A percentile compares a stretch with the other conserved stretches of the same genome.
Conservation (phyloP, 1,140 invertebrate genomes). For the Orius insidiosus region DNA sequence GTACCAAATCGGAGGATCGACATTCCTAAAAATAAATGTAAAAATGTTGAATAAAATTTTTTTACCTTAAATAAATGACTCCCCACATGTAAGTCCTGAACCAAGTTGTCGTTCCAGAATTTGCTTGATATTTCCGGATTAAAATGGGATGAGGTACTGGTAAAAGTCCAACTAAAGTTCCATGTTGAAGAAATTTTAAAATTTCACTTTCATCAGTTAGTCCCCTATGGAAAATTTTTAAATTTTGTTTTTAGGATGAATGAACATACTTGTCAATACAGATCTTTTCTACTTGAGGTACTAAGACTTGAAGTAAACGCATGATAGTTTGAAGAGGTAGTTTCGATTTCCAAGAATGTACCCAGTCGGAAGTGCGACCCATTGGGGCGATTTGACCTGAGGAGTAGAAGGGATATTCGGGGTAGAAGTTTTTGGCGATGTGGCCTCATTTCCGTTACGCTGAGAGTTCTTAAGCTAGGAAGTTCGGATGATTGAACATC, state of each 20-base stretch:
- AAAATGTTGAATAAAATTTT: slow-evolving; percentile 11
- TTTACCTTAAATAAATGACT: slow-evolving; percentile 86
- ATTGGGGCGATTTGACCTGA: slow-evolving; percentile 26
- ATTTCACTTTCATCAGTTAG: slow-evolving; percentile 98
- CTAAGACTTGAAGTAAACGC: slow-evolving; percentile 92
- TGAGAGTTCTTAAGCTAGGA: neutral
- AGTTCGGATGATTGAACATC: no score
- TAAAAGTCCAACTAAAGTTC: slow-evolving; percentile 89
- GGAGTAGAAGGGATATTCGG: slow-evolving; percentile 2
- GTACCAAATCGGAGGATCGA: slow-evolving; percentile 98
- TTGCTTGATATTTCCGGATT: slow-evolving; percentile 97
- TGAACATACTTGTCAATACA: slow-evolving; percentile 87
- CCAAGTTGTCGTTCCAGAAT: slow-evolving; percentile 95
- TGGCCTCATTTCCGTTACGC: slow-evolving; percentile 6
- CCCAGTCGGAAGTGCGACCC: slow-evolving; percentile 89
- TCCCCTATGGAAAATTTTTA: slow-evolving; percentile 48
- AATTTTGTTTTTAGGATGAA: neutral
- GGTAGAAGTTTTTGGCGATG: neutral
- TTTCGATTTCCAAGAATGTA: slow-evolving; percentile 90
- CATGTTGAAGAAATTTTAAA: slow-evolving; percentile 95
- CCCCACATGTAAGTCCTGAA: slow-evolving; percentile 99
- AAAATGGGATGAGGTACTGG: slow-evolving; percentile 98
- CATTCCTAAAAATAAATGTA: slow-evolving; percentile 52
- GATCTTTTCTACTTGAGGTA: slow-evolving; percentile 99
- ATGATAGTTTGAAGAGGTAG: slow-evolving; percentile 97